phyloP scores from a whole-genome alignment of 2,888 invertebrate species.

The Agapetus fuscipes region DNA sequence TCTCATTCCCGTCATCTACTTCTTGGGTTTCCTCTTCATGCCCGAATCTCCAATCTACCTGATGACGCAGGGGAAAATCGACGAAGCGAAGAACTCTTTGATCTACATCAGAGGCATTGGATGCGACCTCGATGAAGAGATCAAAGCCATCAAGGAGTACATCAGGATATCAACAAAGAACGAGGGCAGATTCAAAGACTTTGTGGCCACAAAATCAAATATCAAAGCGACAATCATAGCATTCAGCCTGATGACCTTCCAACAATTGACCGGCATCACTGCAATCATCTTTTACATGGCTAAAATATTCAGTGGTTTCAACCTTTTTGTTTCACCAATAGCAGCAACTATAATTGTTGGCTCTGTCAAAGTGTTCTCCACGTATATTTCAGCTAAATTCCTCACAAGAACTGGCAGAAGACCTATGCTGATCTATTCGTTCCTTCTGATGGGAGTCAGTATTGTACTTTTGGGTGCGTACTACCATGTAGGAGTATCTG shows the following conservation, averaged over 20 bases:
- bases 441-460: conserved; percentile 45
- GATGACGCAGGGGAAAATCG: conserved; percentile 42
- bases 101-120: conserved; percentile 52
- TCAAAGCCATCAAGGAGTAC: conserved; percentile 39
- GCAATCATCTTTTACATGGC: conserved; percentile 50
- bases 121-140: conserved; percentile 47
- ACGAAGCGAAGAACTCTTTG: conserved; percentile 51
- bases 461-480: conserved; percentile 41
- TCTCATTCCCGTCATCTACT: conserved; percentile 36
- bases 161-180: conserved; percentile 37
- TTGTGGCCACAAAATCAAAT: conserved; percentile 35
- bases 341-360: conserved; percentile 51
- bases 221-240: conserved; percentile 41
- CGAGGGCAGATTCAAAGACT: conserved; percentile 38
- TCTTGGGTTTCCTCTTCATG: conserved; percentile 48
- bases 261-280: conserved; percentile 53
- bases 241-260: conserved; percentile 55
- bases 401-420: conserved; percentile 53
- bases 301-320: conserved; percentile 43
- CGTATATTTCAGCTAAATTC: conserved; percentile 46
- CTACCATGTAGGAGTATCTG: conserved; percentile 28
- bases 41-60: conserved; percentile 64
- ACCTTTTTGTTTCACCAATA: conserved; percentile 32
- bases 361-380: conserved; percentile 46
- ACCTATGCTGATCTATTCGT: conserved; percentile 51